Conservation (phyloP, 2,888 invertebrate genomes). For the Lapara coniferarum region DNA sequence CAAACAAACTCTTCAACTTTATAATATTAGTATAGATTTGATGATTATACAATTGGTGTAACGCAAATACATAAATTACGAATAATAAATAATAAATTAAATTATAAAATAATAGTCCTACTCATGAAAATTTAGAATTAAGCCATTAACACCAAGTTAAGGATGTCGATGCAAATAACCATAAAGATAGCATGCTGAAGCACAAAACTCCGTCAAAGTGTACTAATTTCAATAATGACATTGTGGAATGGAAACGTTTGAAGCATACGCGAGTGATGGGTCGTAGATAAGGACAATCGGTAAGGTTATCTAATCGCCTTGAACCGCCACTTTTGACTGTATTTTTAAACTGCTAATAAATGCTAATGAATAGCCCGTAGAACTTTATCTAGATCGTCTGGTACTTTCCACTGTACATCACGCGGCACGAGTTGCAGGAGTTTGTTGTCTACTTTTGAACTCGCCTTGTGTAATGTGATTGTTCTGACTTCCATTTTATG, state of each 20-base stretch:
- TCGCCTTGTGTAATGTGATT: not conserved
- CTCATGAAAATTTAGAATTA: constrained; percentile 15
- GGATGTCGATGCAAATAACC: constrained; percentile 25
- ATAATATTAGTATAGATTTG: too few relatives aligned
- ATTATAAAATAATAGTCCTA: too few relatives aligned
- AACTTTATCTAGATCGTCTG: constrained; percentile 54
- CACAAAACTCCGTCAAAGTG: constrained; percentile 31
- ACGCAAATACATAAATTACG: not conserved
- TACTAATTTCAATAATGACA: constrained; percentile 59
- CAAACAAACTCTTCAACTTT: too few relatives aligned
- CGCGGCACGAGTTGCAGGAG: not conserved
- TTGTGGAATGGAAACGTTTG: constrained; percentile 51
- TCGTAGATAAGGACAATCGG: constrained; percentile 68
- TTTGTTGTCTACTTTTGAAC: not conserved
- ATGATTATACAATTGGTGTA: too few relatives aligned
- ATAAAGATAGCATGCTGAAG: constrained; percentile 25
- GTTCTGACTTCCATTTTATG: too few relatives aligned
- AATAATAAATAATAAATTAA: not conserved
- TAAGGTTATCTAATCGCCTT: constrained; percentile 77
- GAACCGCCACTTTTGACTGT: constrained; percentile 69
- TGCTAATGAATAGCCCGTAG: constrained; percentile 62
- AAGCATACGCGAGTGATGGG: constrained; percentile 62
- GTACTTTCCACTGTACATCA: constrained; percentile 43
- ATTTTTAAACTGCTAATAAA: constrained; percentile 63
- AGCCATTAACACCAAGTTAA: constrained; percentile 16